Base-by-base conservation (phyloP, 2,797 vertebrate genomes). In the Monodelphis domestica region DNA sequence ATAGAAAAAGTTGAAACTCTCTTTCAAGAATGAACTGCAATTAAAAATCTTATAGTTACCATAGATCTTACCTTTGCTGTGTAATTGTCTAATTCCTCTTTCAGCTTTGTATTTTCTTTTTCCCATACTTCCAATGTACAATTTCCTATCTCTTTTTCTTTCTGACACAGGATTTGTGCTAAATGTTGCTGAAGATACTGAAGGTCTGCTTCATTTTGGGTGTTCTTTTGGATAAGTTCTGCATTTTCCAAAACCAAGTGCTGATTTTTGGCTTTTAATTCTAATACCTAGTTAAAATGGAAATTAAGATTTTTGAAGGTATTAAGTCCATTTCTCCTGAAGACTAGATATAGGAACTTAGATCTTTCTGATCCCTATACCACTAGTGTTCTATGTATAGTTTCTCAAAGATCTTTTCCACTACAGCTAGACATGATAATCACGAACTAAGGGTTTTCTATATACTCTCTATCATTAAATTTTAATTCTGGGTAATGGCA, bases 171-270 rank as follows among this genome's bases (percentile, higher is more conserved):
- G 94, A 98, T 97, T 90, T 98, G 98, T 14, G 97, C 96, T 97
- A 99, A 97, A 96, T 98, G 98, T 87, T 98, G 98, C 12, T 97
- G 98, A 1, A 99, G 98, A 89, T 98, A 98, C 95, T 99, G 98
- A 90, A 98, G 55, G 21, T 98, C 98, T 5, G 98, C 98, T 30
- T 98, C 96, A 52, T 97, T 99, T 95, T 99, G 98, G 94, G 97
- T 96, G 89, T 99, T 99, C 96, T 98, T 99, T 97, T 99, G 98
- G 50, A 97, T 98, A 51, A 99, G 98, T 89, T 98, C 95, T 33
- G 94, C 98, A 0, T 99, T 99, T 95, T 99, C 98, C 3, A 98
- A 98, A 95, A 99, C 98, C 54, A 99, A 98, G 51, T 98, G 98
- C 90, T 99, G 98, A 94, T 99, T 99, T 95, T 98, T 99, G 87